Conservation (phyloP, 2,797 vertebrate genomes). For the Valencia hispanica region DNA sequence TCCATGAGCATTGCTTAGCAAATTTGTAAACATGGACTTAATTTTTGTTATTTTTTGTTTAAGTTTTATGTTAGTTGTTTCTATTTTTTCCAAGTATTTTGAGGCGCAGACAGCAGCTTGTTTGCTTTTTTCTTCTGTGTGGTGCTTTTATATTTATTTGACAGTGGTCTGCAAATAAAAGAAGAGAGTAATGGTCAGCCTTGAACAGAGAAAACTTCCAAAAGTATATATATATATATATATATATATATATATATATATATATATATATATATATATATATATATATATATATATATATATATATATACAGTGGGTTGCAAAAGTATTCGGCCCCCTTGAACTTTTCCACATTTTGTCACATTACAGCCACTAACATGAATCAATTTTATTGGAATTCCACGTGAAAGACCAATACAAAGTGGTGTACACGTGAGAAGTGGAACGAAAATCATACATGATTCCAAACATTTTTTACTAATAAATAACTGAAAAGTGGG, state of each 20-base stretch:
- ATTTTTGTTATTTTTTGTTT: not conserved
- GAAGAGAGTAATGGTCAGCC: not conserved
- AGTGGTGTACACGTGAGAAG: too few species aligned
- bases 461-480: too few species aligned
- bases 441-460: too few species aligned
- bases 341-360: too few species aligned
- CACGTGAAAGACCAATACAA: too few species aligned
- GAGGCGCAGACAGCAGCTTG: not conserved
- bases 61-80: not conserved
- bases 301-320: too few species aligned
- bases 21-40: not conserved
- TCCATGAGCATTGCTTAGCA: not conserved
- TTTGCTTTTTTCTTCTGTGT: not conserved
- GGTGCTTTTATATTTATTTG: not conserved
- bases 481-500: too few species aligned
- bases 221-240: conserved; percentile 10
- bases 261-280: conserved; percentile 51
- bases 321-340: too few species aligned
- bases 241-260: conserved; percentile 48
- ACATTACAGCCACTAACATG: too few species aligned
- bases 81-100: not conserved
- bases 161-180: not conserved
- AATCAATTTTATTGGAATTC: too few species aligned
- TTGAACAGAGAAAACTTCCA: not conserved
- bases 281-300: conserved; percentile 50